A percentile compares a stretch with the other conserved stretches of the same genome.
These are phyloP conservation scores for Selenia dentaria DNA, from an alignment of 2,888 invertebrate genomes.

Conservation along the genomic window DNA sequence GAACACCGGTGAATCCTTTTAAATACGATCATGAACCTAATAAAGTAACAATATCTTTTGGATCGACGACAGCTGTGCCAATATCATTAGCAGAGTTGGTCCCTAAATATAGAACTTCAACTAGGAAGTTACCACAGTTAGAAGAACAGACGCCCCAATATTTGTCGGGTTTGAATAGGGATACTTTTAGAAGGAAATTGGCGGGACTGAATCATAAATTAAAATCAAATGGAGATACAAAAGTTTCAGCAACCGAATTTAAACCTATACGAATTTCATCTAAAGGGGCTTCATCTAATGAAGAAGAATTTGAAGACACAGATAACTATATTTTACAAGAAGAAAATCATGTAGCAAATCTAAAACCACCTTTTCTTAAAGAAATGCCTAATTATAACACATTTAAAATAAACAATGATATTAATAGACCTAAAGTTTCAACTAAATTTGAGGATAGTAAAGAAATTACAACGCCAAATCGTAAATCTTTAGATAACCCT, in stretches of 20 bases:
- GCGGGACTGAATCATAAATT: not conserved
- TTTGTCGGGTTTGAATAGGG: too few species aligned
- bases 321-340: conserved; percentile 2
- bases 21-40: conserved; percentile 27
- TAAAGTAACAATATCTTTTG: conserved; percentile 49
- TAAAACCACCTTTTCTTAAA: conserved; percentile 4
- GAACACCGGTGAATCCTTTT: conserved; percentile 29
- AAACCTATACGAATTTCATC: conserved; percentile 13
- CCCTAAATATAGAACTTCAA: conserved; percentile 2
- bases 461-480: not conserved
- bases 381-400: conserved; percentile 1
- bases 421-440: not conserved
- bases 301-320: conserved; percentile 21
- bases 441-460: conserved; percentile 2
- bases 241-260: conserved; percentile 25
- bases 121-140: not conserved
- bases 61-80: conserved; percentile 32
- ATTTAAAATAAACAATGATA: conserved; percentile 5
- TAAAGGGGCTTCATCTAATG: conserved; percentile 8
- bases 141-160: not conserved
- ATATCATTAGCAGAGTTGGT: conserved; percentile 6
- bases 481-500: not conserved
- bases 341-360: conserved; percentile 2
- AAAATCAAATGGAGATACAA: conserved; percentile 1
- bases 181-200: not conserved